These are phyloP conservation scores for Cerastis leucographa DNA, from an alignment of 2,888 invertebrate species.

Conservation along the genomic window DNA sequence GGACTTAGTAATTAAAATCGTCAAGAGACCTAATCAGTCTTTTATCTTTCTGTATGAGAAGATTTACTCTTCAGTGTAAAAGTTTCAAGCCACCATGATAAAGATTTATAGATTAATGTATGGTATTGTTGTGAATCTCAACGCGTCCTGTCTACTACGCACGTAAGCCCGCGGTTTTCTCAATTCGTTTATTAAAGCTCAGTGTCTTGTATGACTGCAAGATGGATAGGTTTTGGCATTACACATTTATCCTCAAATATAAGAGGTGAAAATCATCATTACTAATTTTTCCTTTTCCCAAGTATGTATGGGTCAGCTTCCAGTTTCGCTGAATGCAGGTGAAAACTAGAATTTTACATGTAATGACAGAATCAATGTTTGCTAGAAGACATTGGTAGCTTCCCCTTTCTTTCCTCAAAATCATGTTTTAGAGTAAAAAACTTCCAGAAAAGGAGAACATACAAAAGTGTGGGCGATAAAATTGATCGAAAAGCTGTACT, in stretches of 20 bases:
- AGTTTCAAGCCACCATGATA: background rate
- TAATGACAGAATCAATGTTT: background rate
- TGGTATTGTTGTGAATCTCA: background rate
- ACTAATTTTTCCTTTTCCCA: background rate
- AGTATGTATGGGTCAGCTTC: background rate
- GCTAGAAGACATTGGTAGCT: background rate
- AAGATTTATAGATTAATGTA: background rate
- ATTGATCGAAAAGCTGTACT: slow-evolving; percentile 28
- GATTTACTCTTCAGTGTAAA: background rate
- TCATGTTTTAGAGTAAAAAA: slow-evolving; percentile 2
- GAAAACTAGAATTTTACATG: background rate
- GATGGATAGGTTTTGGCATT: background rate
- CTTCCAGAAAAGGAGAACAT: background rate
- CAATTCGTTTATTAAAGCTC: background rate
- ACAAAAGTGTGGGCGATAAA: background rate
- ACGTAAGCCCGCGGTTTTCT: background rate
- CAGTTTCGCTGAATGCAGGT: background rate
- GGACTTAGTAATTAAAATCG: background rate
- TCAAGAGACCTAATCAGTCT: background rate
- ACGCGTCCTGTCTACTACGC: slow-evolving; percentile 1
- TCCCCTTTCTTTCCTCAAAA: background rate
- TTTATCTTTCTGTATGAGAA: background rate
- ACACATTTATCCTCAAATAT: background rate
- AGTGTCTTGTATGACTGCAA: too few relatives aligned
- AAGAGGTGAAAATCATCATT: background rate